Conservation (phyloP, 2,888 invertebrate species). For the Drosophila rellima region DNA sequence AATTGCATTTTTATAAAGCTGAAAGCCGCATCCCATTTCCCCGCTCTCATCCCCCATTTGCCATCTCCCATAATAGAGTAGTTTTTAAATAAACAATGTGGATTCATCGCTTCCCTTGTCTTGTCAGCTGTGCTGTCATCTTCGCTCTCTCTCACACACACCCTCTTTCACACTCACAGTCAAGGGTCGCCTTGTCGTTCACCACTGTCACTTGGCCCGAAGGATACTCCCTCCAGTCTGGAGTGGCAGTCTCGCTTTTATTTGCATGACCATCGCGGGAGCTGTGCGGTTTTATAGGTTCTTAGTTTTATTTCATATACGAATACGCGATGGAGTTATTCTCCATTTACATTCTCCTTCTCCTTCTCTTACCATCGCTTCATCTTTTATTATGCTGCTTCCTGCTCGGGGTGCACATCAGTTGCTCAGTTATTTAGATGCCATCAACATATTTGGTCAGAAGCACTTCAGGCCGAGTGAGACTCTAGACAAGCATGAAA, state of each 20-base stretch:
- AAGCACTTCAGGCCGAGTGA: slow-evolving; percentile 22
- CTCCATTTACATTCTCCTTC: background rate
- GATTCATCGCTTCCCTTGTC: slow-evolving; percentile 50
- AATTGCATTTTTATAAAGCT: slow-evolving; percentile 75
- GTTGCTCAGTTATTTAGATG: slow-evolving; percentile 54
- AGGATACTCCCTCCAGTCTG: slow-evolving; percentile 29
- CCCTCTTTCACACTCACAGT: slow-evolving; percentile 20
- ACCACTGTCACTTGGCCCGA: slow-evolving; percentile 51
- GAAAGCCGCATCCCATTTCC: slow-evolving; percentile 36
- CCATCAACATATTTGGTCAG: slow-evolving; percentile 50
- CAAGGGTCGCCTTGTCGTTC: slow-evolving; percentile 54
- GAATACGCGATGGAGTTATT: slow-evolving; percentile 39
- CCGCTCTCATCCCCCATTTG: background rate
- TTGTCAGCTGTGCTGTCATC: slow-evolving; percentile 46
- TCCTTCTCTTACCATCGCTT: background rate
- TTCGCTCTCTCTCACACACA: slow-evolving; percentile 11
- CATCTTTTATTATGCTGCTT: slow-evolving; percentile 36
- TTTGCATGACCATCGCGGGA: slow-evolving; percentile 64
- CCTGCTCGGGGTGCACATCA: slow-evolving; percentile 23
- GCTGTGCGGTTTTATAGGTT: slow-evolving; percentile 64
- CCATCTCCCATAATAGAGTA: slow-evolving; percentile 64
- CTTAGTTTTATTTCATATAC: slow-evolving; percentile 65
- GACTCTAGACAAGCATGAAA: slow-evolving; percentile 7
- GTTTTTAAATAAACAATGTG: slow-evolving; percentile 75
- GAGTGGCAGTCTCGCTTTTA: slow-evolving; percentile 46